Evolutionary conservation across 2,888 invertebrate species (phyloP).

Genomic region (Sipunculus nudus): DNA sequence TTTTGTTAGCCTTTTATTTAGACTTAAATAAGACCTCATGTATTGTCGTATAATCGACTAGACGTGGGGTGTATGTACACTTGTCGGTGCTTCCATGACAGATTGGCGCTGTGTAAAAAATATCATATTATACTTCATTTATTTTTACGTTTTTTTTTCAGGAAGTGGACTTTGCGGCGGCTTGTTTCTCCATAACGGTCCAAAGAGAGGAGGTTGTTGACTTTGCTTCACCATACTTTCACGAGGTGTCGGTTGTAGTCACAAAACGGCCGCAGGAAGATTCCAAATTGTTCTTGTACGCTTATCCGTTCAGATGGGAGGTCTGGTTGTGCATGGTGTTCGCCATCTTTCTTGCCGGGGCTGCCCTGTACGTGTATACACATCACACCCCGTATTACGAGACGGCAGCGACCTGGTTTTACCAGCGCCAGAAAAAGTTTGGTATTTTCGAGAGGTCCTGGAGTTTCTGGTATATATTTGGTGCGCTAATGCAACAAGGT

Average conservation of each 20-base stretch:
- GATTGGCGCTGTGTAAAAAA: too few species aligned
- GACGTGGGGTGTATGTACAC: too few species aligned
- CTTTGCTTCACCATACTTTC: slow-evolving; percentile 28
- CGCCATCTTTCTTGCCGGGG: not conserved
- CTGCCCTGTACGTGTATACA: not conserved
- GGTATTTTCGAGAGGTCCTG: too few species aligned
- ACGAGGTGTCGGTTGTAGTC: slow-evolving; percentile 18
- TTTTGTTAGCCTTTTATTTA: too few species aligned
- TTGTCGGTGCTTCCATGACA: too few species aligned
- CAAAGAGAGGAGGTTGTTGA: slow-evolving; percentile 18
- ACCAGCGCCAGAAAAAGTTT: too few species aligned
- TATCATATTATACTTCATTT: too few species aligned
- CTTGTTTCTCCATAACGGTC: slow-evolving; percentile 30
- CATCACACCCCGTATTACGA: not conserved
- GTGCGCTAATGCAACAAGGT: too few species aligned
- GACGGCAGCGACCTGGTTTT: too few species aligned
- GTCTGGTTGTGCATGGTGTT: slow-evolving; percentile 5
- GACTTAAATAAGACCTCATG: too few species aligned
- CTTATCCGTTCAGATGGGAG: slow-evolving; percentile 6
- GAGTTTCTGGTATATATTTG: too few species aligned
- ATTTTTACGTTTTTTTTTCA: slow-evolving; percentile 15
- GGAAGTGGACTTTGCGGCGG: slow-evolving; percentile 33
- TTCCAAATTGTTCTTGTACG: slow-evolving; percentile 5
- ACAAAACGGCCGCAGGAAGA: slow-evolving; percentile 6
- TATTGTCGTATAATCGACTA: too few species aligned